Evolutionary conservation across 2,888 invertebrate genomes (phyloP), one percentile per base, ranked within the genome.

Genomic region (Drosophila kuntzei): DNA sequence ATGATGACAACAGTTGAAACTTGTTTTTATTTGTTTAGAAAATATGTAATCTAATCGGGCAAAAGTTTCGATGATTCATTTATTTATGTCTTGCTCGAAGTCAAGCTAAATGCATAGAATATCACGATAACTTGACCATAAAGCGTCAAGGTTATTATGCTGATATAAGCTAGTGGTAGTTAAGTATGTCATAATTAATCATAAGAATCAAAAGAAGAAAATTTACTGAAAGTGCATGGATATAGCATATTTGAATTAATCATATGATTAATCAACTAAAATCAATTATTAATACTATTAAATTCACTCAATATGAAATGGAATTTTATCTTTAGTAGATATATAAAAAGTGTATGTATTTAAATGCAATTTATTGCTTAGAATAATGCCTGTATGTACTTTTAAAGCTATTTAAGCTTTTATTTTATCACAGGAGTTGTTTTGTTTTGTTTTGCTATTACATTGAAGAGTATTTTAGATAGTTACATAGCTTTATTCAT

Each of bases 1-100:
- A n/a, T 22, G 43, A 53, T 44, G 57, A 55, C 54, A 65, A 59
- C 16, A 25, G n/a, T 14, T 18, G 25, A 29, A 54, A 39, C 12
- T 22, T 41, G 49, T 67, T 75, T 46, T 57, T 27, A 16, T 71
- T 63, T 55, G 9, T 20, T 29, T 8, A 25, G 22, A 22, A 46
- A 43, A 36, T 12, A 11, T 44, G 2, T 44, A 66, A 70, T 55
- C 71, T 63, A 67, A 75, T 75, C 67, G n/a, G 25, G 51, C 37
- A 12, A 6, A 55, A n/a, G n/a, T 16, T 16, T 0, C 1, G 8
- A 60, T 71, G 75, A 76, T n/a, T 75, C 75, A 75, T 22, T 53
- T 29, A 71, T 18, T 53, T 29, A 27, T 37, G 44, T 37, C 12
- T 41, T 29, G 12, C 14, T 18, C 18, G 20, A 29, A 22, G 41